A percentile compares a stretch with the other conserved stretches of the same genome.
These are phyloP conservation scores for Arenaria interpres DNA, from an alignment of 2,113 vertebrate genomes.

Conservation along the genomic window DNA sequence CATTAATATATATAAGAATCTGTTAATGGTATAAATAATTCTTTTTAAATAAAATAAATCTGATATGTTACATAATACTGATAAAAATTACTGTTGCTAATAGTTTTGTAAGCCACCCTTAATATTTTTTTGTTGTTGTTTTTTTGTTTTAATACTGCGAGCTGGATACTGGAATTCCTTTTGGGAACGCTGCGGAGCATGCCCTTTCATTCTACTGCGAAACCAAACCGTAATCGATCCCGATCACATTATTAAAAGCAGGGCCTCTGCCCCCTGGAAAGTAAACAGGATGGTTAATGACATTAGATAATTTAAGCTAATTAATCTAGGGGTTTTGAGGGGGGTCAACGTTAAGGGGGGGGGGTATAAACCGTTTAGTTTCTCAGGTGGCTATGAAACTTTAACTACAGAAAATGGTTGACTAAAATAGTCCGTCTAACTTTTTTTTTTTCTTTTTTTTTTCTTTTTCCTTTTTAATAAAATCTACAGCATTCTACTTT, in stretches of 20 bases:
- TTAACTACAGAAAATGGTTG: conserved; percentile 67
- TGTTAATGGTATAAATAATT: conserved; percentile 88
- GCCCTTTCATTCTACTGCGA: conserved; percentile 21
- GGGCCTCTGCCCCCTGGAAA: conserved; percentile 23
- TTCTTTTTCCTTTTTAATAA: conserved; percentile 44
- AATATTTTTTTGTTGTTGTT: neutral
- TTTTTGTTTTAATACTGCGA: conserved; percentile 39
- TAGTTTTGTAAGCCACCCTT: conserved; percentile 74
- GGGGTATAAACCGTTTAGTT: conserved; percentile 19
- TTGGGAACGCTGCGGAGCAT: neutral
- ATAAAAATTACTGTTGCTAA: conserved; percentile 77
- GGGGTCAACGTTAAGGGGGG: neutral
- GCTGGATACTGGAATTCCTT: conserved; percentile 27
- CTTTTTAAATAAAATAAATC: conserved; percentile 88
- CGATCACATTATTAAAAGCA: neutral
- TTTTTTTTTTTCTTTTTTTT: neutral
- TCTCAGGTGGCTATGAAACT: conserved; percentile 65
- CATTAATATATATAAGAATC: conserved; percentile 85
- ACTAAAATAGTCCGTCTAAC: conserved; percentile 75
- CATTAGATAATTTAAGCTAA: neutral
- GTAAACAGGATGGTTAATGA: conserved; percentile 29
- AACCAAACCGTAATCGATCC: neutral
- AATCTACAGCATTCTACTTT: conserved; percentile 71
- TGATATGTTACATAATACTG: conserved; percentile 88
- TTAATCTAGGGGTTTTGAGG: neutral